Conservation (phyloP, 2,113 vertebrate species). For the Sinocyclocheilus anshuiensis region DNA sequence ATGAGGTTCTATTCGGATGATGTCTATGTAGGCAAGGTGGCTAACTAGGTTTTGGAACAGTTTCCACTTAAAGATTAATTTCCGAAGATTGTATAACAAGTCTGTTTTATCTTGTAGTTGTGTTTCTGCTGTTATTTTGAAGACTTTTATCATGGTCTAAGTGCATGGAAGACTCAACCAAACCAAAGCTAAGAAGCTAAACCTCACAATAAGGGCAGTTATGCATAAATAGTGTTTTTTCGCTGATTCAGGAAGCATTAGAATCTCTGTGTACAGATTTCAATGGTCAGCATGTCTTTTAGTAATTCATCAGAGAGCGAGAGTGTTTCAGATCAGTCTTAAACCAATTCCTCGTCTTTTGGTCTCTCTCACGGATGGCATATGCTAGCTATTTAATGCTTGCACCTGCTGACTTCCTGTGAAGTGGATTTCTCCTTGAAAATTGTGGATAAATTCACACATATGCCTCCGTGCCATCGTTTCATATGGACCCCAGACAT, state of each 20-base stretch:
- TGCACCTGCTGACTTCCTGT: slow-evolving; percentile 50
- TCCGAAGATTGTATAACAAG: neutral
- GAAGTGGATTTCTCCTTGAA: slow-evolving; percentile 65
- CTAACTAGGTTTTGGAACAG: neutral
- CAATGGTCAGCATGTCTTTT: slow-evolving; percentile 2
- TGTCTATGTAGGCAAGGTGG: neutral
- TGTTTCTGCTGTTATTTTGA: neutral
- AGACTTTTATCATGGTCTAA: neutral
- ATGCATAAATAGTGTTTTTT: neutral
- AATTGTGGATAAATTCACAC: slow-evolving; percentile 62
- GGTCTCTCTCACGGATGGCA: slow-evolving; percentile 29
- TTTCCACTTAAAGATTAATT: slow-evolving; percentile 3
- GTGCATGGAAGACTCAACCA: neutral
- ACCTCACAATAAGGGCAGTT: neutral
- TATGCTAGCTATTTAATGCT: slow-evolving; percentile 46
- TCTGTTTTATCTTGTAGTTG: neutral
- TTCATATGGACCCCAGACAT: slow-evolving; percentile 46
- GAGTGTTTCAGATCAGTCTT: slow-evolving; percentile 6
- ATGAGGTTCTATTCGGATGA: neutral
- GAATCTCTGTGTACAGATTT: neutral
- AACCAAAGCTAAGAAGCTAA: neutral
- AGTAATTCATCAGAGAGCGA: neutral
- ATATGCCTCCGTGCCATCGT: slow-evolving; percentile 40
- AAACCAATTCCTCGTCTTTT: neutral
- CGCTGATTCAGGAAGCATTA: slow-evolving; percentile 5